Conservation (phyloP, 2,888 invertebrate genomes). For the Nomada goodeniana region DNA sequence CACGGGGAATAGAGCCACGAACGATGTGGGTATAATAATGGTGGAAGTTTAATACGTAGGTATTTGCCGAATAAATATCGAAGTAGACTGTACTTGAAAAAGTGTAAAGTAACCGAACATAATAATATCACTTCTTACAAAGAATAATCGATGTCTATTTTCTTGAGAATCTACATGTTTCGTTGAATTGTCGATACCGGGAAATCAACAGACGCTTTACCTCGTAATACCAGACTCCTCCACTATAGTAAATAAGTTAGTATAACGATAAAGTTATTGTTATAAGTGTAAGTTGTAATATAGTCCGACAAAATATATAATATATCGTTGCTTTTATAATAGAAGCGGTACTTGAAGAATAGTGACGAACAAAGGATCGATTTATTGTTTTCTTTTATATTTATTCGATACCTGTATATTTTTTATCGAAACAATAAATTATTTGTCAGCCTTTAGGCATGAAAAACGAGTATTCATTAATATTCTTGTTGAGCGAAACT, state of each 20-base stretch:
- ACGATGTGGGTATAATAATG: background rate
- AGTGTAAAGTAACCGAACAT: background rate
- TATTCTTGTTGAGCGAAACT: too few species aligned
- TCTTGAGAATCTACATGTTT: background rate
- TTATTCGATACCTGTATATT: too few species aligned
- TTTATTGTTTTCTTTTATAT: too few species aligned
- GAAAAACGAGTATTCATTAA: too few species aligned
- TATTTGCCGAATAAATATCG: background rate
- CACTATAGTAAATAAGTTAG: background rate
- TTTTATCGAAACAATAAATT: too few species aligned
- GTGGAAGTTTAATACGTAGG: background rate
- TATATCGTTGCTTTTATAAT: too few species aligned
- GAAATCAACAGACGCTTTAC: background rate
- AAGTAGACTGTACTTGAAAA: background rate
- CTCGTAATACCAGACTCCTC: background rate
- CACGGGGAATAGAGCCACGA: background rate
- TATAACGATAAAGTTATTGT: background rate
- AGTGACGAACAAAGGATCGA: too few species aligned
- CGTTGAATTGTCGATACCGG: background rate
- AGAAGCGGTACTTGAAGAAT: too few species aligned
- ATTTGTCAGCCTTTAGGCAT: too few species aligned
- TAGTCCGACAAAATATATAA: too few species aligned
- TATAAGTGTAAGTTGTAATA: too few species aligned
- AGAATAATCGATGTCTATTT: conserved; percentile 6
- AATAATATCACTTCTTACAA: background rate